These are phyloP conservation scores for Xanthorhoe spadicearia DNA, from an alignment of 2,888 invertebrate genomes.

Conservation along the genomic window DNA sequence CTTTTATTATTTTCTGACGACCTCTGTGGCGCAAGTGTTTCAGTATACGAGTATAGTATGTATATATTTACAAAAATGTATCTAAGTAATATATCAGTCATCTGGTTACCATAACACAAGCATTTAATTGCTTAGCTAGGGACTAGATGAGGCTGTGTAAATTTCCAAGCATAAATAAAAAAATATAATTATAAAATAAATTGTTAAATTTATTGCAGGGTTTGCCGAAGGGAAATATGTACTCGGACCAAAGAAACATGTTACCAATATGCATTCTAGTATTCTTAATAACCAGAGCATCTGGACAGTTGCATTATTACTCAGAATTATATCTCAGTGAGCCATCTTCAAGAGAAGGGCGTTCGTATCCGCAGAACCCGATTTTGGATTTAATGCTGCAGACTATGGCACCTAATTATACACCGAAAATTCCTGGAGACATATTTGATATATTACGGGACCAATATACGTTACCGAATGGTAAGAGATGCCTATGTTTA, in stretches of 20 bases:
- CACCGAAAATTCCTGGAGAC: slow-evolving; percentile 50
- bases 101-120: no score
- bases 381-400: slow-evolving; percentile 55
- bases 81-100: no score
- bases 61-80: no score
- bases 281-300: slow-evolving; percentile 16
- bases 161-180: no score
- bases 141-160: no score
- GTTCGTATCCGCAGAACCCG: slow-evolving; percentile 51
- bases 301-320: slow-evolving; percentile 19
- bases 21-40: no score
- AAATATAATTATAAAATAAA: no score
- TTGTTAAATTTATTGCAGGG: slow-evolving; percentile 2
- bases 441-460: slow-evolving; percentile 60
- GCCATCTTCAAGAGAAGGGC: slow-evolving; percentile 14
- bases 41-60: no score
- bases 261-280: slow-evolving; percentile 22
- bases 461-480: slow-evolving; percentile 56
- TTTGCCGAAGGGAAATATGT: neutral
- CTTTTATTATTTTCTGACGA: no score
- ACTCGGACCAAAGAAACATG: slow-evolving; percentile 5
- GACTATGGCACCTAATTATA: slow-evolving; percentile 51
- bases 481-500: slow-evolving; percentile 37
- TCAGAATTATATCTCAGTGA: slow-evolving; percentile 5
- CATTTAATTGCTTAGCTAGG: no score